phyloP scores from a whole-genome alignment of 2,888 invertebrate genomes.

The Alsophila aescularia region DNA sequence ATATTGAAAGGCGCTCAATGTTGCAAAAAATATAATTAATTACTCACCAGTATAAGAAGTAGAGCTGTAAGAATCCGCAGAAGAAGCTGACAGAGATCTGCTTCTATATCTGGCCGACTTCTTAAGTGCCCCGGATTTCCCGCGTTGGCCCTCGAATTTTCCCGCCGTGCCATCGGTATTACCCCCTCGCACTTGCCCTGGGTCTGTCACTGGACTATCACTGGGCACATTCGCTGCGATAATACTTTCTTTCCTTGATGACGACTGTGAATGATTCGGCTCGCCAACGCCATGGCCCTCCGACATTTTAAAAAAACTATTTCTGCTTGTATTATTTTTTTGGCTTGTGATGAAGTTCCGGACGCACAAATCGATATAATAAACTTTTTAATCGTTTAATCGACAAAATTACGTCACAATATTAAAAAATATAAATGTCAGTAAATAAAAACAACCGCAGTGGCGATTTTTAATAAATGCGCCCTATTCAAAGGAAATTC shows the following conservation, averaged over 20 bases:
- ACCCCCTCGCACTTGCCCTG: constrained; percentile 85
- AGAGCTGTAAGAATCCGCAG: constrained; percentile 97
- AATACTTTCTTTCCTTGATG: constrained; percentile 71
- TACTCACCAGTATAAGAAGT: constrained; percentile 86
- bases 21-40: background rate
- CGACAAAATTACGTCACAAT: constrained; percentile 37
- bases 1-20: background rate
- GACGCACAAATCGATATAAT: constrained; percentile 26
- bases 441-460: constrained; percentile 38
- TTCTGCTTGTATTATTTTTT: constrained; percentile 20
- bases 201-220: constrained; percentile 91
- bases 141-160: constrained; percentile 76
- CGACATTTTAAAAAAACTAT: constrained; percentile 58
- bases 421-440: constrained; percentile 34
- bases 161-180: constrained; percentile 66
- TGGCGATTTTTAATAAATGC: constrained; percentile 26
- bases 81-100: constrained; percentile 96
- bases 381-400: constrained; percentile 22
- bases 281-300: constrained; percentile 65
- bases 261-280: constrained; percentile 57
- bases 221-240: constrained; percentile 82
- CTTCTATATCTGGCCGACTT: constrained; percentile 95
- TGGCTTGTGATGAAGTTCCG: background rate
- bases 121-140: constrained; percentile 90
- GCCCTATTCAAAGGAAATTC: constrained; percentile 14